Conservation (phyloP, 2,113 vertebrate species). For the Felis chaus region DNA sequence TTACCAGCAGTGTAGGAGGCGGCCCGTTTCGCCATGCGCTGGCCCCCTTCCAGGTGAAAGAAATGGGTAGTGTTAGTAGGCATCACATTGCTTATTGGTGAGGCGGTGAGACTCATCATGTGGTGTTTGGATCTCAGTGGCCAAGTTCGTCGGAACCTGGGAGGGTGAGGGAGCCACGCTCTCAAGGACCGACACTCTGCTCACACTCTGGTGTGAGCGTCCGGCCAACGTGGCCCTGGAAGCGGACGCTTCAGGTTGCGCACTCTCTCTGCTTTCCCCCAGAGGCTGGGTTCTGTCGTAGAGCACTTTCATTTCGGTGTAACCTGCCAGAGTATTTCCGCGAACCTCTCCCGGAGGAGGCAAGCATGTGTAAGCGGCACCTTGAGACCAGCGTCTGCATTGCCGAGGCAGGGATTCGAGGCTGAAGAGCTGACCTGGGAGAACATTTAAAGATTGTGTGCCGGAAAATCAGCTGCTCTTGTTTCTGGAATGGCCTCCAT, state of each 20-base stretch:
- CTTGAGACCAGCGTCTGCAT: background rate
- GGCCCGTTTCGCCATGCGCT: background rate
- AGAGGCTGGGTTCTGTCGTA: background rate
- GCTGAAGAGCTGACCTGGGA: background rate
- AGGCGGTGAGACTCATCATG: background rate
- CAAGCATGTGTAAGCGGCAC: background rate
- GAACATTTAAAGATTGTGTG: background rate
- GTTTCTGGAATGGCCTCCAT: background rate
- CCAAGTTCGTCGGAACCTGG: rapidly evolving
- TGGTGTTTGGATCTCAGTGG: background rate
- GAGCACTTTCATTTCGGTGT: background rate
- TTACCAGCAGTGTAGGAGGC: background rate
- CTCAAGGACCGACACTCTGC: background rate
- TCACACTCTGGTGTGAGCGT: background rate
- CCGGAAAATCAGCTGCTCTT: background rate
- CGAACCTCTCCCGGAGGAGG: background rate
- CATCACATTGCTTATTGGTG: background rate
- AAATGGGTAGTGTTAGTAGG: background rate
- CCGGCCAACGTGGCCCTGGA: background rate
- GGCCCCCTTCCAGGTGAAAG: background rate
- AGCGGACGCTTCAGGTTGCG: background rate
- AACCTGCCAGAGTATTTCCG: background rate
- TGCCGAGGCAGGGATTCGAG: background rate
- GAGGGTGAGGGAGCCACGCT: background rate
- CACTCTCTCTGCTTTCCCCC: background rate